Evolutionary conservation across 2,113 vertebrate species (phyloP).

Genomic region (Cheilinus undulatus): DNA sequence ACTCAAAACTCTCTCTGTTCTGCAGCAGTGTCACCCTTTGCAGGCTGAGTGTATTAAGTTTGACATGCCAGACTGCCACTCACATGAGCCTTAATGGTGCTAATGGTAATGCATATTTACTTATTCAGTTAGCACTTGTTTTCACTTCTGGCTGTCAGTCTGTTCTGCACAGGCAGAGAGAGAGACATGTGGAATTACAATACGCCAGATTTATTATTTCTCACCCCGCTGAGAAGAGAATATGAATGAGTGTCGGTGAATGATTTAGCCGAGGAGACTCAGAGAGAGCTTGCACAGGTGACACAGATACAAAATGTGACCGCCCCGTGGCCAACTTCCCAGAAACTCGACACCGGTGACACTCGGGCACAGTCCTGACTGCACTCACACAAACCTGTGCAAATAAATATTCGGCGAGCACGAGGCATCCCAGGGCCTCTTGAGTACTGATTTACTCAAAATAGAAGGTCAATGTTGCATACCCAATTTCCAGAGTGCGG

Average conservation of each 20-base stretch:
- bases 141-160: slow-evolving; percentile 67
- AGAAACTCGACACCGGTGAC: slow-evolving; percentile 72
- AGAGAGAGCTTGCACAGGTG: slow-evolving; percentile 70
- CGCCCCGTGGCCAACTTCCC: slow-evolving; percentile 63
- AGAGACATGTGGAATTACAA: slow-evolving; percentile 64
- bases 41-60: slow-evolving; percentile 33
- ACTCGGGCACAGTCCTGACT: slow-evolving; percentile 51
- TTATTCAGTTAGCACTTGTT: slow-evolving; percentile 70
- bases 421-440: slow-evolving; percentile 72
- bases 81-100: slow-evolving; percentile 52
- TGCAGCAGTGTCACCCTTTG: slow-evolving; percentile 52
- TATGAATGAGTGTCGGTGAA: slow-evolving; percentile 74
- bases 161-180: slow-evolving; percentile 53
- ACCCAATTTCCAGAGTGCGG: slow-evolving; percentile 83
- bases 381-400: slow-evolving; percentile 68
- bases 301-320: slow-evolving; percentile 70
- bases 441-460: slow-evolving; percentile 83
- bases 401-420: slow-evolving; percentile 78
- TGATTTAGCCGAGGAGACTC: slow-evolving; percentile 64
- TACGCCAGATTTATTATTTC: slow-evolving; percentile 59
- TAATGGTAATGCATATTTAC: slow-evolving; percentile 69
- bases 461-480: slow-evolving; percentile 84
- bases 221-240: slow-evolving; percentile 50
- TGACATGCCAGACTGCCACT: slow-evolving; percentile 62
- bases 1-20: slow-evolving; percentile 45